These are phyloP conservation scores for Trichoplusia ni DNA, from an alignment of 1,140 invertebrate genomes.

Conservation along the genomic window DNA sequence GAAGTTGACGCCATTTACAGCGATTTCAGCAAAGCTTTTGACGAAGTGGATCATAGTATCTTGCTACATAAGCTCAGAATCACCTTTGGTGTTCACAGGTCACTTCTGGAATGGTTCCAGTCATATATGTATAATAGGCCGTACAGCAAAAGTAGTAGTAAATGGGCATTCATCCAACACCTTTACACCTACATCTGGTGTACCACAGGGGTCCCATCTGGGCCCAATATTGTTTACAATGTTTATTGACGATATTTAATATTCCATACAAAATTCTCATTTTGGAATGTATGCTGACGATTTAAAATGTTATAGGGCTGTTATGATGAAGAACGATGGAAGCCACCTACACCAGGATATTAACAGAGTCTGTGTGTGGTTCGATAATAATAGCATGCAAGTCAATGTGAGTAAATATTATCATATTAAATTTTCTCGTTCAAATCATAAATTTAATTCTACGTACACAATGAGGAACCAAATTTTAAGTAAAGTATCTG, in stretches of 20 bases:
- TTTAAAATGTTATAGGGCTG: background rate
- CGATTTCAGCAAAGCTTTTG: conserved; percentile 4
- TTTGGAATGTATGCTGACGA: background rate
- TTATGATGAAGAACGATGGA: conserved; percentile 6
- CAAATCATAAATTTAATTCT: background rate
- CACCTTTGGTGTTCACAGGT: background rate
- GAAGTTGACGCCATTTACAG: background rate
- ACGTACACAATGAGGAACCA: background rate
- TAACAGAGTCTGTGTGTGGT: conserved; percentile 20
- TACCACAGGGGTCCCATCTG: conserved; percentile 27
- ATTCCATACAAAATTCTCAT: background rate
- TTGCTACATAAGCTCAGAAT: background rate
- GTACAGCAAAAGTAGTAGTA: conserved; percentile 81
- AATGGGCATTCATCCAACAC: conserved; percentile 20
- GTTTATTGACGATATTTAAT: conserved; percentile 19
- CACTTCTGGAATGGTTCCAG: background rate
- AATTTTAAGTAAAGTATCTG: background rate
- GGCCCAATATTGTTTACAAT: conserved; percentile 26
- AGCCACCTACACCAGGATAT: conserved; percentile 53
- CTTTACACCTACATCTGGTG: conserved; percentile 2
- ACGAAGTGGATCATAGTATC: background rate
- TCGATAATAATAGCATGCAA: background rate
- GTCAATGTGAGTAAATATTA: background rate
- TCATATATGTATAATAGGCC: no score
- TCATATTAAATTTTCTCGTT: background rate